Evolutionary conservation across 2,113 vertebrate genomes (phyloP), one percentile per base, ranked within the genome.

Genomic region (Callionymus lyra): DNA sequence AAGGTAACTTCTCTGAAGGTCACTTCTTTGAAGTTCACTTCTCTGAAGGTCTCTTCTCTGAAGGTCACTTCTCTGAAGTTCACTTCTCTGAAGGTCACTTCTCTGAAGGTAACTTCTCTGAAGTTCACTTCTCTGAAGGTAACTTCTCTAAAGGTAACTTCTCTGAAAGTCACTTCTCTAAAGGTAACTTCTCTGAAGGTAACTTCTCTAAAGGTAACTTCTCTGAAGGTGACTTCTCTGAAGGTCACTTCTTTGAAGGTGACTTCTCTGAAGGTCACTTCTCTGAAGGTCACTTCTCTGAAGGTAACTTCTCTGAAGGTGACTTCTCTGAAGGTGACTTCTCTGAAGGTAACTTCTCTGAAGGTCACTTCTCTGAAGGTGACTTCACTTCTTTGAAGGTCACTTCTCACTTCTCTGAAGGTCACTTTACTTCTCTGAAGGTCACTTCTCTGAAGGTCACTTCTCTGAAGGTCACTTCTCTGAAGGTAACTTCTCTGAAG

Each of bases 401-500:
- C 17, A 31, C 16, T 37, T 34, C 15, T 34, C 63, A 12, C 49
- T 3, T 57, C 32, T 6, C 47, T n/a, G n/a, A n/a, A n/a, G n/a
- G n/a, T n/a, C n/a, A n/a, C n/a, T n/a, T n/a, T n/a, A n/a, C n/a
- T n/a, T n/a, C n/a, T n/a, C n/a, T n/a, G n/a, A n/a, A n/a, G n/a
- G n/a, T 27, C 8, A 5, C 21, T 27, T 8, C 21, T 27, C n/a
- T 47, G 15, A 68, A 11, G 3, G 15, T 42, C 17, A 31, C 16
- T 37, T 34, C 15, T 34, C 63, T 12, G n/a, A n/a, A n/a, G n/a
- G n/a, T 27, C 8, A 5, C 21, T 27, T 8, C 21, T 27, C n/a
- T 47, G 15, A 68, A 11, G 3, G 15, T 42, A 17, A 31, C 16
- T 37, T 34, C 15, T 34, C 63, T 12, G n/a, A n/a, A n/a, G n/a